These are phyloP conservation scores for Schizopygopsis pylzovi DNA, from an alignment of 2,797 vertebrate genomes.

Conservation along the genomic window DNA sequence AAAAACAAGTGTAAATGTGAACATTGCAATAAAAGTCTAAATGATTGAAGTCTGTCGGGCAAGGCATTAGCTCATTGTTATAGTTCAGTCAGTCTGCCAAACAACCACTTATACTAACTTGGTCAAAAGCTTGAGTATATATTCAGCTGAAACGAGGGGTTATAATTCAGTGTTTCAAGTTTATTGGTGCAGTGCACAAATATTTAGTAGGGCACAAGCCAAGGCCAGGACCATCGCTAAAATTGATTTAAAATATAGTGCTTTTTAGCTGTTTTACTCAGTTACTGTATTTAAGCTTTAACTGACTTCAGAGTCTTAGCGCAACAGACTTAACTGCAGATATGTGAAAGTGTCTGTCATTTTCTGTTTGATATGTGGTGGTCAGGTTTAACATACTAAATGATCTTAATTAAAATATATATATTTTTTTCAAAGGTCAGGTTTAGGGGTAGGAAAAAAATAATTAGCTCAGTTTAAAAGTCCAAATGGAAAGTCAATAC, in stretches of 20 bases:
- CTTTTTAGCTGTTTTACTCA: conserved; percentile 10
- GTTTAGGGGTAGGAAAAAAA: not conserved
- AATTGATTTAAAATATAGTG: conserved; percentile 1
- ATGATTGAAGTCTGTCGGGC: not conserved
- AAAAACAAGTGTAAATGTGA: conserved; percentile 21
- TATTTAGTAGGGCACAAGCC: not conserved
- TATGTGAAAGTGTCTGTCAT: conserved; percentile 22
- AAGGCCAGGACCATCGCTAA: not conserved
- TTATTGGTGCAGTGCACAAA: conserved; percentile 1
- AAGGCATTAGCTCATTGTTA: conserved; percentile 4
- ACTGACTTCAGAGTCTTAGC: not conserved
- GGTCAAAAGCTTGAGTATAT: not conserved
- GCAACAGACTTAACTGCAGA: not conserved
- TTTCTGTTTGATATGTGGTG: not conserved
- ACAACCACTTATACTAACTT: not conserved
- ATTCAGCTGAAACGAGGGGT: not conserved
- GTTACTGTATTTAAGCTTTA: conserved; percentile 27
- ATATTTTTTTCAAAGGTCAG: not conserved
- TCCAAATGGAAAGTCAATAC: not conserved
- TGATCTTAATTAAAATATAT: not conserved
- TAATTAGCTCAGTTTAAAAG: not conserved
- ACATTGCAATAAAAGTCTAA: not conserved
- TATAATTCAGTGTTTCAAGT: not conserved
- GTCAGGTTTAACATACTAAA: not conserved
- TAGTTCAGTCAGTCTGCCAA: conserved; percentile 12